Percentiles rank a stretch among this genome's conserved stretches.
Evolutionary conservation across 2,113 vertebrate genomes (phyloP).

Genomic region (Melanerpes aurifrons): DNA sequence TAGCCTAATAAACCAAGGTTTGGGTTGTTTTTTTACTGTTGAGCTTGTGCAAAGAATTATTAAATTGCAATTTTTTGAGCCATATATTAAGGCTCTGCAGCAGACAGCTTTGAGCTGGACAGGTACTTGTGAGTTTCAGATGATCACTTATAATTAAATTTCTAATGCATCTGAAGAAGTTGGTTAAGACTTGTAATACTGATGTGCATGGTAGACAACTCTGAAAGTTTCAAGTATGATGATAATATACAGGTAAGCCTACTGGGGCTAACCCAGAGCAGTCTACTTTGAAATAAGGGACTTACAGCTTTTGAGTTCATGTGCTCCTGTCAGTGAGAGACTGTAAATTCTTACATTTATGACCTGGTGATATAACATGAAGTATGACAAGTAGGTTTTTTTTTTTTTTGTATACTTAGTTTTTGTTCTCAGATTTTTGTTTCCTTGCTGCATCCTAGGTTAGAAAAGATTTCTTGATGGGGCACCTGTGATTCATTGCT

Average conservation of each 20-base stretch:
- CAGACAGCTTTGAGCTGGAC: not conserved
- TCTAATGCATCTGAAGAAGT: not conserved
- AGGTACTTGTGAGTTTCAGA: not conserved
- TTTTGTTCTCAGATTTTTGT: not conserved
- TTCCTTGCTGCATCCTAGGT: not conserved
- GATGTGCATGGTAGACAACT: not conserved
- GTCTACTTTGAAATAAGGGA: not conserved
- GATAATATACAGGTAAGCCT: not conserved
- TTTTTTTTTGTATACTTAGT: not conserved
- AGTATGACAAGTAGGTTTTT: not conserved
- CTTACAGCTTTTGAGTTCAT: not conserved
- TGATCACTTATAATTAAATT: not conserved
- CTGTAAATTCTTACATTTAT: not conserved
- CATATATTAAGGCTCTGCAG: not conserved
- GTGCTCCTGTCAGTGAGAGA: not conserved
- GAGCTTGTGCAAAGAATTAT: not conserved
- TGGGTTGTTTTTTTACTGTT: not conserved
- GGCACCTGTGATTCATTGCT: not conserved
- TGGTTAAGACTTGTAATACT: not conserved
- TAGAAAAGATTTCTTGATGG: not conserved
- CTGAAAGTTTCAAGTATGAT: not conserved
- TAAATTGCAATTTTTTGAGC: not conserved
- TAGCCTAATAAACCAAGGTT: not conserved
- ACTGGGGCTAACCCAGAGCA: fast-evolving
- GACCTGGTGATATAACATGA: not conserved